Conservation (phyloP, 2,113 vertebrate species). For the Empidonax traillii region DNA sequence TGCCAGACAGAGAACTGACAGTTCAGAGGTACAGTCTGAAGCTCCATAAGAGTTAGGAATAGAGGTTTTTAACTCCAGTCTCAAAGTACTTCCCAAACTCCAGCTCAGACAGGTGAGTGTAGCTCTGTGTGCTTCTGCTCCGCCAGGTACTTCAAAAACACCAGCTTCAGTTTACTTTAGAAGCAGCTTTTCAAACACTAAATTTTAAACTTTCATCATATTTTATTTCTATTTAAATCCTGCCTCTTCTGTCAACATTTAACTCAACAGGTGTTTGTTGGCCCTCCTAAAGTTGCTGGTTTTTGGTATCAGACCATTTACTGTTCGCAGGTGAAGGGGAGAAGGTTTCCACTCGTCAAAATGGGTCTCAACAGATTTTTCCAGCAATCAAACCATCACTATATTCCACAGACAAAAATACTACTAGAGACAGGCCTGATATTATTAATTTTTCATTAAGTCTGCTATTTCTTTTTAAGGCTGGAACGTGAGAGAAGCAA, state of each 20-base stretch:
- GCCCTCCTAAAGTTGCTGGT: background rate
- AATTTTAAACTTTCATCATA: background rate
- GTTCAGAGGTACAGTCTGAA: background rate
- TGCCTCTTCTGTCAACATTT: background rate
- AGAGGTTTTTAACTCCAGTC: background rate
- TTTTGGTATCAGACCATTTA: background rate
- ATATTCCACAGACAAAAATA: background rate
- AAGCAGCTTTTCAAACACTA: background rate
- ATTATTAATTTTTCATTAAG: background rate
- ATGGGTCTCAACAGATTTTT: background rate
- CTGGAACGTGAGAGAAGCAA: background rate
- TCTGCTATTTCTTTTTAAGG: background rate
- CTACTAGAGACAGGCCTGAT: background rate
- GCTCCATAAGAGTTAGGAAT: background rate
- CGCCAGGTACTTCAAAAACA: background rate
- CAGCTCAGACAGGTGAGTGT: background rate
- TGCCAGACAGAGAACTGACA: background rate
- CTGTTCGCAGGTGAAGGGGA: background rate
- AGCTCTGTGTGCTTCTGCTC: background rate
- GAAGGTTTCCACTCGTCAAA: background rate
- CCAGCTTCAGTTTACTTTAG: background rate
- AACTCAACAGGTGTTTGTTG: background rate
- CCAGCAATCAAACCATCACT: background rate
- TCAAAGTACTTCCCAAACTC: background rate
- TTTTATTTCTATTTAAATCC: background rate